Evolutionary conservation across 2,797 vertebrate species (phyloP).

Genomic region (Pseudomugil tenellus): DNA sequence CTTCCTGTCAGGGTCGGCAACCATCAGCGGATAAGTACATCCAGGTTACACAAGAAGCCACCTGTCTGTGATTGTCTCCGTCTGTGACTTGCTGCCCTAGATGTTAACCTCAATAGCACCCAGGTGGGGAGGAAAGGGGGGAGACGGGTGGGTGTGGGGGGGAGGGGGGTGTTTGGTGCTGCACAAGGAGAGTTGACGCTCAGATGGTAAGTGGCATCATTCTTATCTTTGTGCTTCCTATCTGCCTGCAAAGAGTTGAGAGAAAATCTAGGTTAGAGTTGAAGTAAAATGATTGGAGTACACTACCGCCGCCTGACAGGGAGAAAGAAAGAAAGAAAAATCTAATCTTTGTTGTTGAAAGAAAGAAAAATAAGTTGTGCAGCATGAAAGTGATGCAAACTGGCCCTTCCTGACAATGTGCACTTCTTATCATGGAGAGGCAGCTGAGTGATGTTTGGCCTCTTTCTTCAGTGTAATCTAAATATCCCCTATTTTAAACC

Average conservation of each 20-base stretch:
- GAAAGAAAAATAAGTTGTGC: constrained; percentile 32
- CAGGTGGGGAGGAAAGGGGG: constrained; percentile 69
- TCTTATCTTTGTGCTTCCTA: constrained; percentile 2
- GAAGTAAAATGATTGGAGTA: constrained; percentile 26
- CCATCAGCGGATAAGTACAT: constrained; percentile 79
- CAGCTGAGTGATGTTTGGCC: not conserved
- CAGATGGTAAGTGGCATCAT: constrained; percentile 35
- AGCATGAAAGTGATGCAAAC: constrained; percentile 12
- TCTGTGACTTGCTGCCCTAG: constrained; percentile 6
- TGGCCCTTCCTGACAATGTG: not conserved
- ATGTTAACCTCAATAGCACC: constrained; percentile 56
- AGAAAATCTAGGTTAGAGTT: not conserved
- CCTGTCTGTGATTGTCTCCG: constrained; percentile 69
- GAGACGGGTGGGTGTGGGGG: constrained; percentile 7
- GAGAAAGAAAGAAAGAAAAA: not conserved
- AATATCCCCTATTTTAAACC: not conserved
- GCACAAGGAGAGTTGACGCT: constrained; percentile 16
- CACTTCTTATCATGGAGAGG: constrained; percentile 2
- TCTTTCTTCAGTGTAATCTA: not conserved
- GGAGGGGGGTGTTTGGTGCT: not conserved
- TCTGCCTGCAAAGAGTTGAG: not conserved
- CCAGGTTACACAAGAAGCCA: constrained; percentile 69
- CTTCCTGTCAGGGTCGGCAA: constrained; percentile 70
- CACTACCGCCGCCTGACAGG: not conserved
- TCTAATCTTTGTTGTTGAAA: constrained; percentile 9